phyloP scores from a whole-genome alignment of 2,797 vertebrate species.

The Sebastes alutus region DNA sequence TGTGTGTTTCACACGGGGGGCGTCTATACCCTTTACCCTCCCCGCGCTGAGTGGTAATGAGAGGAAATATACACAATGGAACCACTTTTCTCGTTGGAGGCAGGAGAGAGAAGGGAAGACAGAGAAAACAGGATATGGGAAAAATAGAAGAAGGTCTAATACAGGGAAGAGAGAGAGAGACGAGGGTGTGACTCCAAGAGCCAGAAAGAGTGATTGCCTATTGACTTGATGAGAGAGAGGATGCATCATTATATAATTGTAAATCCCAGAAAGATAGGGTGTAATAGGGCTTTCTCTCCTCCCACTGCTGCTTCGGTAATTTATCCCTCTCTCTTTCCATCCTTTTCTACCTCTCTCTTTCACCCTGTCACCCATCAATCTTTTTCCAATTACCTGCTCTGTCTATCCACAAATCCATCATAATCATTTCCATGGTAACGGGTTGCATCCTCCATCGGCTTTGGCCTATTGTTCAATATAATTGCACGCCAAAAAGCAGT shows the following conservation, averaged over 20 bases:
- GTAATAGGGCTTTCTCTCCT: constrained; percentile 76
- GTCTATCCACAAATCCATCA: constrained; percentile 86
- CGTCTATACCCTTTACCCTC: constrained; percentile 27
- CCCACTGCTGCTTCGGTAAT: constrained; percentile 69
- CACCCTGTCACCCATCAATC: constrained; percentile 84
- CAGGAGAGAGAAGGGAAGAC: constrained; percentile 20
- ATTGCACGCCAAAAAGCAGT: constrained; percentile 73
- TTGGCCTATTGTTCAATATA: constrained; percentile 82
- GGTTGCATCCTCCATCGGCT: constrained; percentile 80
- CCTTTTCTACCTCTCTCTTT: constrained; percentile 58
- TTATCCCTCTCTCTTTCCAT: constrained; percentile 70
- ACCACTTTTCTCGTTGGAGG: constrained; percentile 50
- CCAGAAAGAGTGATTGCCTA: constrained; percentile 72
- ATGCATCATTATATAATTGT: constrained; percentile 82
- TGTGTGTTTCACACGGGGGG: not conserved
- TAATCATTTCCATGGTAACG: constrained; percentile 87
- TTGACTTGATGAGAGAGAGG: constrained; percentile 75
- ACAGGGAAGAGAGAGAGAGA: constrained; percentile 42
- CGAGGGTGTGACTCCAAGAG: constrained; percentile 57
- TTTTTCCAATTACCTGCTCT: constrained; percentile 89
- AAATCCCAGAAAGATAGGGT: constrained; percentile 81
- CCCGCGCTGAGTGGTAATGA: constrained; percentile 40
- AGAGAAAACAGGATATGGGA: constrained; percentile 45
- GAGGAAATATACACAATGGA: constrained; percentile 59
- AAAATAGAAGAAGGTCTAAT: constrained; percentile 19